Conservation (phyloP, 2,797 vertebrate genomes). For the Peromyscus aztecus region DNA sequence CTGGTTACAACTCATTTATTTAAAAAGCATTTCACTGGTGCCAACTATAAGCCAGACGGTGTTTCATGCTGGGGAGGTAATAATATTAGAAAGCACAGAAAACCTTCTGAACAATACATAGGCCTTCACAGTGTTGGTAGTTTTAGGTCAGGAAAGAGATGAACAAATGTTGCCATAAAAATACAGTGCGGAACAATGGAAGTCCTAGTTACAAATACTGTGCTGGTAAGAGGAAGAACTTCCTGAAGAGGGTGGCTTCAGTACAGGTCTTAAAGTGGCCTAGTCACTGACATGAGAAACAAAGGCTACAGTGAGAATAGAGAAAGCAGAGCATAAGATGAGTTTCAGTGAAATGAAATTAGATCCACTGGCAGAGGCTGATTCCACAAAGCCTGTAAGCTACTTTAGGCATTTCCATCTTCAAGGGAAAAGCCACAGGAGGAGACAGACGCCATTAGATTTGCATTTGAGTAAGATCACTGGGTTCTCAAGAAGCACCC, state of each 20-base stretch:
- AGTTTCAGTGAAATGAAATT: background rate
- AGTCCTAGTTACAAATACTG: background rate
- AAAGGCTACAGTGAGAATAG: background rate
- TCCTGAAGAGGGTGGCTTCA: background rate
- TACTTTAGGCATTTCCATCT: background rate
- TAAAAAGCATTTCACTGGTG: background rate
- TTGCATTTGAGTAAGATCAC: background rate
- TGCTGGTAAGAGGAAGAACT: background rate
- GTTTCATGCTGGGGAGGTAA: background rate
- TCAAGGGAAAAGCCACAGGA: background rate
- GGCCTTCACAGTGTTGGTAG: background rate
- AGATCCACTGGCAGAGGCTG: background rate
- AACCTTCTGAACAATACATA: background rate
- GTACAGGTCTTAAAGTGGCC: background rate
- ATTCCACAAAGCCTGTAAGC: background rate
- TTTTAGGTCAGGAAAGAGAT: background rate
- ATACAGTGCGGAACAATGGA: background rate
- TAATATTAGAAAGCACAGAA: slow-evolving; percentile 3
- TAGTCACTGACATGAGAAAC: background rate
- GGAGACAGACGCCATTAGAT: background rate
- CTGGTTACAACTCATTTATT: background rate
- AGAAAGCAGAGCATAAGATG: background rate
- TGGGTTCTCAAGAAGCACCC: background rate
- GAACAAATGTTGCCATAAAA: background rate
- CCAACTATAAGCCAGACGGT: background rate